Base-by-base conservation (phyloP, 1,140 invertebrate species). In the Palaemon carinicauda region DNA sequence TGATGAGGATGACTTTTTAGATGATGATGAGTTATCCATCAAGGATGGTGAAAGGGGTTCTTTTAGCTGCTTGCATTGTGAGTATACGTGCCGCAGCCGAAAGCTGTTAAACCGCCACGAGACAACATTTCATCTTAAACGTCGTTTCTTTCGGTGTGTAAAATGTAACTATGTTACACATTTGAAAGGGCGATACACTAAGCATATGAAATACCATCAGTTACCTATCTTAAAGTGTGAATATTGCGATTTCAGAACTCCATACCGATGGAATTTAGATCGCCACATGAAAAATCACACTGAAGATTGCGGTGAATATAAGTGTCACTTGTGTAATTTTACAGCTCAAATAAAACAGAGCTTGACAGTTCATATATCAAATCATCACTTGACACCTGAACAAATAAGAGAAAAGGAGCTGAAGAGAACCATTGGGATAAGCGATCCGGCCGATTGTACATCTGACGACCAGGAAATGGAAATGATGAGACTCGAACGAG, bases 151-250 rank as follows among this genome's bases (percentile, higher is more conserved):
- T 92, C 94, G 96, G 17, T 98, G 97, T 91, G 93, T 93, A 82
- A 96, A 97, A 91, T 98, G 97, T 91, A 95, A 94, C 88, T 98
- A 98, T 91, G 95, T 96, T 81, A 98, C 97, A 0, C 95, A 97
- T 91, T 96, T 97, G 88, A 95, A 96, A 90, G 95, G 96, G 1
- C 94, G 97, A 71, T 98, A 96, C 91, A 97, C 96, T 51, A 97
- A 97, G 91, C 97, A 98, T 90, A 95, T 97, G n/a, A 97, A 97
- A 90, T 97, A 97, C 90, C 96, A 98, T 91, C 96, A 96, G 54
- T 96, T 97, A 95, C 96, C 96, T 78, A 96, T 96, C 94, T 97
- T 97, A 88, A 97, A 98, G 91, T 99, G 97, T 92, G 95, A 95
- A 69, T 95, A 96, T 90, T 99, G 97, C 92, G 96, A 97, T 90